phyloP scores from a whole-genome alignment of 2,113 vertebrate species.

The Festucalex cinctus region DNA sequence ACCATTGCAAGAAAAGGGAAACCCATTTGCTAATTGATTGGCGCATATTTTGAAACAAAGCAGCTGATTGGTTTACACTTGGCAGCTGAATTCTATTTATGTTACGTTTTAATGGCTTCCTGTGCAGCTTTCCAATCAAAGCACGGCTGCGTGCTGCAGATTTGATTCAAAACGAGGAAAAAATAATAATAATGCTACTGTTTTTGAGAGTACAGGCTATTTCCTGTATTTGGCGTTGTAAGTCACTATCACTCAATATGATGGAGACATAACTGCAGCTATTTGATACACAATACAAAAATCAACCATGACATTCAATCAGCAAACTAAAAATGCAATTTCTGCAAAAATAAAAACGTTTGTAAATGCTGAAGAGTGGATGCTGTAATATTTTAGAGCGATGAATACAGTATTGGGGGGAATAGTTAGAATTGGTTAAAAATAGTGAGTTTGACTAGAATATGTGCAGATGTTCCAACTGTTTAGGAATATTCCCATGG shows the following conservation, averaged over 20 bases:
- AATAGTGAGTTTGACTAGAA: background rate
- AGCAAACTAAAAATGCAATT: background rate
- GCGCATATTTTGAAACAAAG: conserved; percentile 58
- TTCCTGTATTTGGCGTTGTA: conserved; percentile 7
- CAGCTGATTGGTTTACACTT: conserved; percentile 69
- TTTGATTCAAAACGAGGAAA: conserved; percentile 25
- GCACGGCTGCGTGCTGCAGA: conserved; percentile 25
- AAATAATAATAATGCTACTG: conserved; percentile 23
- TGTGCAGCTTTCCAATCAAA: conserved; percentile 48
- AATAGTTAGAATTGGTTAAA: background rate
- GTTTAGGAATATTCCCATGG: background rate
- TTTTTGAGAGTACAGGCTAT: conserved; percentile 15
- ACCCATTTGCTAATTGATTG: conserved; percentile 69
- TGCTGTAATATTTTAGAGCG: background rate
- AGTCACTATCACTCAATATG: conserved; percentile 6
- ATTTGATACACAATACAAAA: background rate
- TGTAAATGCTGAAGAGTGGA: background rate
- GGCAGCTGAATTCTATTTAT: conserved; percentile 72
- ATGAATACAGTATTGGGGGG: background rate
- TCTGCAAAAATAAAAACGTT: background rate
- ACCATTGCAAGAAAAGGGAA: conserved; percentile 46
- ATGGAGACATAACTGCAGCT: background rate
- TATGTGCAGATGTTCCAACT: background rate
- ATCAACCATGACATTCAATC: background rate
- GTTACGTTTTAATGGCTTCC: conserved; percentile 65